Evolutionary conservation across 2,113 vertebrate species (phyloP).

Genomic region (Sakesphorus luctuosus): DNA sequence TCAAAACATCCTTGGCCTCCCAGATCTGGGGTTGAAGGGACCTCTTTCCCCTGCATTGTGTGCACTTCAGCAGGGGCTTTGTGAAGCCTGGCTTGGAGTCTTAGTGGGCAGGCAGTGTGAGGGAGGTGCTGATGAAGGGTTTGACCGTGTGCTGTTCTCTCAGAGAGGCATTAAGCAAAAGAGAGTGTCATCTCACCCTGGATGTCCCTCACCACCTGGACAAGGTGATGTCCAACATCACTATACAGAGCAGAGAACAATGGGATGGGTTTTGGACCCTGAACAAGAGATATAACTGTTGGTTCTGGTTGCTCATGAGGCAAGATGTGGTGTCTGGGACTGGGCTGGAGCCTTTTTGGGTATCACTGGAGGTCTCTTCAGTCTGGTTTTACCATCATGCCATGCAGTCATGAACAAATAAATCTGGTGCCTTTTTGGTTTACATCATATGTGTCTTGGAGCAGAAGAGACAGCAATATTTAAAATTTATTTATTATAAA

Average conservation of each 20-base stretch:
- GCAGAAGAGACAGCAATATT: background rate
- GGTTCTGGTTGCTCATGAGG: background rate
- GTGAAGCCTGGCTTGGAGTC: background rate
- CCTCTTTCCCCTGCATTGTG: accelerated
- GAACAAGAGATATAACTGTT: no score
- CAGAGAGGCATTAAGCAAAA: background rate
- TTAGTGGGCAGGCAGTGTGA: background rate
- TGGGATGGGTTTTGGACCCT: background rate
- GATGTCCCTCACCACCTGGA: background rate
- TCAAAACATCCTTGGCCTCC: background rate
- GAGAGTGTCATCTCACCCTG: background rate
- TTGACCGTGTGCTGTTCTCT: background rate
- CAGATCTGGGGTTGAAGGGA: background rate
- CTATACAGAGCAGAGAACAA: accelerated
- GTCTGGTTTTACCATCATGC: background rate
- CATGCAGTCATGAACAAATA: background rate
- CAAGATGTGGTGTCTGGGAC: background rate
- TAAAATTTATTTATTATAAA: background rate
- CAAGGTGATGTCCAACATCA: background rate
- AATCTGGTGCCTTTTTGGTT: background rate
- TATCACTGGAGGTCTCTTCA: background rate
- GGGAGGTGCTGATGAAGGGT: background rate
- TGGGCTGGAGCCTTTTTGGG: background rate
- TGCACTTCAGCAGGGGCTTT: background rate
- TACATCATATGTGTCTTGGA: background rate